phyloP scores from a whole-genome alignment of 2,113 vertebrate genomes.

The Phodopus roborovskii region DNA sequence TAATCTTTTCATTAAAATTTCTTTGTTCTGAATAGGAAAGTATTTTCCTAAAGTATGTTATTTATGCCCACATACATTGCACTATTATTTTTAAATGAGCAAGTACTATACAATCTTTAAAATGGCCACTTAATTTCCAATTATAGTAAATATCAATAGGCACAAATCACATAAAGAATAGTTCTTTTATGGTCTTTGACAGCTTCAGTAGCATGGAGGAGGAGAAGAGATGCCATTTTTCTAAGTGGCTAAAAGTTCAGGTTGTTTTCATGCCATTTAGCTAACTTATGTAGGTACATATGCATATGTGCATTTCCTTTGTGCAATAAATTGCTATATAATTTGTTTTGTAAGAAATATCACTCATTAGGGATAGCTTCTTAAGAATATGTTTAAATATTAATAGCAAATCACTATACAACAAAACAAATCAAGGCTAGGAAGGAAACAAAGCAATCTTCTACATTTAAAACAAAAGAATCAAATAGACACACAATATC shows the following conservation, averaged over 20 bases:
- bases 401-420: conserved; percentile 50
- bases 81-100: background rate
- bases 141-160: background rate
- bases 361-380: conserved; percentile 18
- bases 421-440: conserved; percentile 18
- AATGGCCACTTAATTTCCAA: conserved; percentile 1
- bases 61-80: background rate
- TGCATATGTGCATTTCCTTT: background rate
- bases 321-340: background rate
- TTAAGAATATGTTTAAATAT: conserved; percentile 68
- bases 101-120: conserved; percentile 16
- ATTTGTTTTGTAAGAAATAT: conserved; percentile 42
- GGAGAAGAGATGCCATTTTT: background rate
- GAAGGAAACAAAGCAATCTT: conserved; percentile 35
- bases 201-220: background rate
- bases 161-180: background rate
- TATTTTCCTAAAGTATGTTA: conserved; percentile 5
- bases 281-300: background rate
- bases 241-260: background rate
- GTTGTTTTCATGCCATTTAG: background rate
- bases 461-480: conserved; percentile 38
- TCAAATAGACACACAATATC: background rate
- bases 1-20: conserved; percentile 12
- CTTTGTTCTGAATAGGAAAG: background rate
- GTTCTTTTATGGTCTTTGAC: background rate